Evolutionary conservation across 2,113 vertebrate species (phyloP).

Genomic region (Pseudorhombus dupliciocellatus): DNA sequence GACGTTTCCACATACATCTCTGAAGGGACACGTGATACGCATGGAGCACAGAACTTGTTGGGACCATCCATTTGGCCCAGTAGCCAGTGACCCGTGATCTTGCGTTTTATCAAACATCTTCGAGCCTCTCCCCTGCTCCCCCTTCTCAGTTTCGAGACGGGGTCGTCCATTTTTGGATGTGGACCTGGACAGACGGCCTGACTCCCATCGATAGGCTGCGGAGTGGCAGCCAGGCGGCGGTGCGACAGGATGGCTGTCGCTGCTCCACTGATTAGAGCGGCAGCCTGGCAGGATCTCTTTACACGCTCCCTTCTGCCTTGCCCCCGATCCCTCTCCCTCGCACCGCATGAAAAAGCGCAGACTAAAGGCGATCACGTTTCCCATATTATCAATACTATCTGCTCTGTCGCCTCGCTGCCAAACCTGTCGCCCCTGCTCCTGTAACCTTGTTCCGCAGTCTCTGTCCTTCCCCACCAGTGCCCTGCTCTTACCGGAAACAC

Average conservation of each 20-base stretch:
- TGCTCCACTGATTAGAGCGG: slow-evolving; percentile 65
- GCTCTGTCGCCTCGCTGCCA: slow-evolving; percentile 49
- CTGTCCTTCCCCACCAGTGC: slow-evolving; percentile 34
- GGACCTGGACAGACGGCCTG: slow-evolving; percentile 85
- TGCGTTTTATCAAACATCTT: background rate
- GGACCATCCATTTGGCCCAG: too few relatives aligned
- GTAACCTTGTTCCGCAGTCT: slow-evolving; percentile 62
- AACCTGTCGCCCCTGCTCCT: slow-evolving; percentile 55
- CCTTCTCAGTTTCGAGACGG: slow-evolving; percentile 77
- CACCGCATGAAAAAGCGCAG: slow-evolving; percentile 66
- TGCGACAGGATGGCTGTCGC: slow-evolving; percentile 82
- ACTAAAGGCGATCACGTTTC: slow-evolving; percentile 79
- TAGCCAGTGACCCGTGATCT: background rate
- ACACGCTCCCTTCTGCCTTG: slow-evolving; percentile 20
- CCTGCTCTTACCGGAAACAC: slow-evolving; percentile 21
- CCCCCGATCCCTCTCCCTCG: slow-evolving; percentile 41
- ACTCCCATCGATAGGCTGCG: slow-evolving; percentile 81
- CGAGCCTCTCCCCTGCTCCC: background rate
- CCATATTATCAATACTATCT: slow-evolving; percentile 77
- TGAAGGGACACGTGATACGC: too few relatives aligned
- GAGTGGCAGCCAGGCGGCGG: slow-evolving; percentile 75
- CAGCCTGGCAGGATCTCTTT: slow-evolving; percentile 69
- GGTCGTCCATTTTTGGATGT: slow-evolving; percentile 68
- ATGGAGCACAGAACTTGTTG: too few relatives aligned
- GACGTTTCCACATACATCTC: too few relatives aligned